These are phyloP conservation scores for Proales similis DNA, from an alignment of 1,140 invertebrate species.

Conservation along the genomic window DNA sequence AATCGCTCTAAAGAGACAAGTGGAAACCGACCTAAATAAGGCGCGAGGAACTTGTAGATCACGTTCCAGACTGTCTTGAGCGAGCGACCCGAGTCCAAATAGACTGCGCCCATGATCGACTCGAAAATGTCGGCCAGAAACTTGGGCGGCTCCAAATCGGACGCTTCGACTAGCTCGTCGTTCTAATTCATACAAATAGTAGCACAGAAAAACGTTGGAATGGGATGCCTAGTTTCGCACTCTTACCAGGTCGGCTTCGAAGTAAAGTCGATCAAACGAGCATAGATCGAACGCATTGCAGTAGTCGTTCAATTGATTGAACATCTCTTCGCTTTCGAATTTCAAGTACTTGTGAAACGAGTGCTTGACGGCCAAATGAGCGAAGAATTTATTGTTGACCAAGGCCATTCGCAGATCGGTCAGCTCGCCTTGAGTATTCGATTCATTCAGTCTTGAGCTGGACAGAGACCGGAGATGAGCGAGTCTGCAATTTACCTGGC, in stretches of 20 bases:
- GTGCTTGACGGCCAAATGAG: conserved; percentile 86
- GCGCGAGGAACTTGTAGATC: conserved; percentile 87
- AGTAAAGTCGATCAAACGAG: conserved; percentile 10
- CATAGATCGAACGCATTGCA: neutral
- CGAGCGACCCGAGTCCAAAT: conserved; percentile 84
- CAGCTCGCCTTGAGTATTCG: conserved; percentile 63
- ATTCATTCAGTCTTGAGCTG: neutral
- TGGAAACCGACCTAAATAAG: conserved; percentile 68
- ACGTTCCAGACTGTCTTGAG: conserved; percentile 90
- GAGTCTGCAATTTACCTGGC: conserved; percentile 53
- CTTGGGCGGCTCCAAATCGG: conserved; percentile 96
- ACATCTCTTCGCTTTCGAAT: conserved; percentile 7
- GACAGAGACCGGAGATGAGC: neutral
- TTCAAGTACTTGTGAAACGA: conserved; percentile 75
- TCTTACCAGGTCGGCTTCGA: conserved; percentile 1
- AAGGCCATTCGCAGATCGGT: conserved; percentile 93
- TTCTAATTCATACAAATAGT: too few relatives aligned
- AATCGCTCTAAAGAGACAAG: conserved; percentile 65
- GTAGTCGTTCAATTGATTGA: neutral
- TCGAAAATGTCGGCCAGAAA: conserved; percentile 96
- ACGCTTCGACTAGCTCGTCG: conserved; percentile 45
- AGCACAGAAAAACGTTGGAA: neutral
- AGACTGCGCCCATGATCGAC: conserved; percentile 93
- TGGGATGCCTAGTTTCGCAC: neutral
- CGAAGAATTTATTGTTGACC: conserved; percentile 99